phyloP scores from a whole-genome alignment of 2,888 invertebrate species.

The Rhaphigaster nebulosa region DNA sequence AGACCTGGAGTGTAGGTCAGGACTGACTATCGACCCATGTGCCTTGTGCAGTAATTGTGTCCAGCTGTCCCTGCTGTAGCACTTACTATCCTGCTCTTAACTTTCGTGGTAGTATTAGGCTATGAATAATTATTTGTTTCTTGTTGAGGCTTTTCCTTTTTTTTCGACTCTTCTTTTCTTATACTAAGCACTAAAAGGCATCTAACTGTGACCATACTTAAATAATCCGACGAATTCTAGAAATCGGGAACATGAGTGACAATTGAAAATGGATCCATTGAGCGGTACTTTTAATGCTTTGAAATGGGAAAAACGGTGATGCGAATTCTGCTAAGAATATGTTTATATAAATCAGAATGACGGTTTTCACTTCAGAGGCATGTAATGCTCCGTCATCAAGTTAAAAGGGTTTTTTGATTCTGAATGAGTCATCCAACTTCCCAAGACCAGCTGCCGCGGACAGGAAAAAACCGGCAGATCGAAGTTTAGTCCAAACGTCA shows the following conservation, averaged over 20 bases:
- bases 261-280: background rate
- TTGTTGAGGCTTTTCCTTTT: background rate
- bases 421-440: background rate
- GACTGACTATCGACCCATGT: constrained; percentile 6
- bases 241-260: background rate
- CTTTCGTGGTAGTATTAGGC: background rate
- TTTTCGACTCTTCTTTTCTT: background rate
- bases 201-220: background rate
- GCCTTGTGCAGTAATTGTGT: constrained; percentile 29
- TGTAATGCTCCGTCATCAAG: background rate
- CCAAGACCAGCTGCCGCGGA: background rate
- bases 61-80: background rate
- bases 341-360: background rate
- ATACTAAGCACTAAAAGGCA: background rate
- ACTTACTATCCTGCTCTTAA: background rate
- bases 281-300: background rate
- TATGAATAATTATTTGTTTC: background rate
- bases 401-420: background rate
- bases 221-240: background rate
- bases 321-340: too few species aligned
- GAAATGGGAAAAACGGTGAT: too few species aligned
- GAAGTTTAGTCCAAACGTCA: background rate
- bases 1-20: constrained; percentile 2
- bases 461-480: background rate
- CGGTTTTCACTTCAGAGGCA: background rate